These are phyloP conservation scores for Chrysaora quinquecirrha DNA, from an alignment of 30 jellyfish, hydroid and myxozoan genomes.

Conservation along the genomic window DNA sequence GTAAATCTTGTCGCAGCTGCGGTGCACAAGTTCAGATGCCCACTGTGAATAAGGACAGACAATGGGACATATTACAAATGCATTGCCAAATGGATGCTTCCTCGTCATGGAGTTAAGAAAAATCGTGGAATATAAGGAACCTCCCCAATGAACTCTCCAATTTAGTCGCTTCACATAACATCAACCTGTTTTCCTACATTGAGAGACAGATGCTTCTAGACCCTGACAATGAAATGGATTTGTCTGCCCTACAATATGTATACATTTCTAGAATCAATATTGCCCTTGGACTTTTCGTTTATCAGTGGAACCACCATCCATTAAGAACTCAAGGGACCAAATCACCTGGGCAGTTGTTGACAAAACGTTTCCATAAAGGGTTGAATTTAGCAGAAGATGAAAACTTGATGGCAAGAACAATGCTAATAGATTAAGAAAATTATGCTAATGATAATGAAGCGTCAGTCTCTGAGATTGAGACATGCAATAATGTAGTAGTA, in stretches of 20 bases:
- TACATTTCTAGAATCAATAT: slow-evolving; percentile 26
- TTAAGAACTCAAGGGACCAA: no score
- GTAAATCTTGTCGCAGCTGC: no score
- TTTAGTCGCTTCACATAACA: no score
- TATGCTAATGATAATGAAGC: slow-evolving; percentile 29
- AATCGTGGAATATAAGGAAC: no score
- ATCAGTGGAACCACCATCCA: slow-evolving; percentile 23
- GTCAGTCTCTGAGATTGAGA: slow-evolving; percentile 26
- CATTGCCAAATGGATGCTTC: slow-evolving; percentile 24
- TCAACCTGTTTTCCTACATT: slow-evolving; percentile 15
- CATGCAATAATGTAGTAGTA: no score
- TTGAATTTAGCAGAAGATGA: not conserved
- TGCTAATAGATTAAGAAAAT: not conserved
- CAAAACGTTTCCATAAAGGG: not conserved
- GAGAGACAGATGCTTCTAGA: slow-evolving; percentile 2
- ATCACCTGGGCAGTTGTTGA: slow-evolving; percentile 43
- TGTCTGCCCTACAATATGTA: slow-evolving; percentile 29
- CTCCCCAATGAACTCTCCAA: not conserved
- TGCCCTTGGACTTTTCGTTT: not conserved
- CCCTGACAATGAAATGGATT: no score
- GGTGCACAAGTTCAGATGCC: no score
- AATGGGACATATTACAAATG: slow-evolving; percentile 28
- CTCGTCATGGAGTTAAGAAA: no score
- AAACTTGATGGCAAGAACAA: no score
- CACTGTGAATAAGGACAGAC: slow-evolving; percentile 4